Conservation (phyloP, 2,113 vertebrate genomes). For the Boleophthalmus pectinirostris region DNA sequence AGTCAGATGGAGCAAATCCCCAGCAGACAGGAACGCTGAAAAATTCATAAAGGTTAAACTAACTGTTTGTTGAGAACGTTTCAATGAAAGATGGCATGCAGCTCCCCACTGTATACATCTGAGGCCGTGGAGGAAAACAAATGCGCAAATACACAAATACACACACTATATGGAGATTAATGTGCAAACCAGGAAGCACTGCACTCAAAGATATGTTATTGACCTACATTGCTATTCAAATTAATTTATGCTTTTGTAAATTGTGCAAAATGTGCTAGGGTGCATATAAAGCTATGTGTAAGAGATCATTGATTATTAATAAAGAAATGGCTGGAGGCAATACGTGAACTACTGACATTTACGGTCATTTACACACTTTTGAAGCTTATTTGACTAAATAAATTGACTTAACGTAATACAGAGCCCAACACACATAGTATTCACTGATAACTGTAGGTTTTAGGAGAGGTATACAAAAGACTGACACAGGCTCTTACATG, state of each 20-base stretch:
- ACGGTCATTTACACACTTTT: not conserved
- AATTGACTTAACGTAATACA: not conserved
- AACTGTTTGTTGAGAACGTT: conserved; percentile 70
- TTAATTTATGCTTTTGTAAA: not conserved
- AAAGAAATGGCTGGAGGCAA: not conserved
- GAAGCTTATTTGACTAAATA: not conserved
- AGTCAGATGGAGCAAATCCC: conserved; percentile 63
- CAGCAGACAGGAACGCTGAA: conserved; percentile 56
- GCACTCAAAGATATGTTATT: not conserved
- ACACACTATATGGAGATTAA: conserved; percentile 15
- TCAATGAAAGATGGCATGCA: conserved; percentile 45
- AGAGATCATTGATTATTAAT: not conserved
- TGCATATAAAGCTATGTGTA: not conserved
- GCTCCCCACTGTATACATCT: conserved; percentile 47
- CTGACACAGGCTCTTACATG: not conserved
- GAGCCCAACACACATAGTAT: not conserved
- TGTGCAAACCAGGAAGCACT: conserved; percentile 1
- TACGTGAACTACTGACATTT: not conserved
- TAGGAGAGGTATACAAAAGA: not conserved
- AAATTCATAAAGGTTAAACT: conserved; percentile 75
- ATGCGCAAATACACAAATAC: not conserved
- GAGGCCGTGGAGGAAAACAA: conserved; percentile 35
- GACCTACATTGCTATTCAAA: conserved; percentile 2
- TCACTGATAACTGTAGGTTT: not conserved
- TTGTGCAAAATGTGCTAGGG: not conserved